Evolutionary conservation across 1,140 invertebrate species (phyloP), one percentile per base, ranked within the genome.

Genomic region (Galendromus occidentalis): DNA sequence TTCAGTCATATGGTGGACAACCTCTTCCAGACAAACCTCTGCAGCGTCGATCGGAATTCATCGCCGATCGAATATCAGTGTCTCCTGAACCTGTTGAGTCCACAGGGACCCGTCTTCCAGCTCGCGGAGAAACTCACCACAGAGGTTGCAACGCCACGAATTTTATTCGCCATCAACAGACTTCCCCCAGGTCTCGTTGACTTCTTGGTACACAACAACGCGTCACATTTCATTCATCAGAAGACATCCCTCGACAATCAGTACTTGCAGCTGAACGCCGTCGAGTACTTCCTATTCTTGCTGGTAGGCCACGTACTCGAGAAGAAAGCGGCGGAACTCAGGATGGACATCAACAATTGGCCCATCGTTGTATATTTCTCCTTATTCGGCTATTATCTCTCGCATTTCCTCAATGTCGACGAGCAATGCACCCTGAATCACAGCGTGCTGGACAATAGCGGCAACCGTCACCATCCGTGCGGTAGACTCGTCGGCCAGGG

Each of bases 101-200:
- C 51, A 5, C 25, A 59, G 9, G 51, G 51, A 29, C 51, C 51
- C 9, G 51, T 59, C 4, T 59, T 59, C 33, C 51, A 59, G 33
- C 51, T 59, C 51, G 51, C 33, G 17, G 51, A 59, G 33, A 59
- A 59, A 59, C 51, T 59, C 22, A 59, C 51, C 22, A 59, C 51
- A 14, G 25, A 59, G 51, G 51, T 59, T 17, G 33, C 51, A 17
- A 33, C 22, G 25, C 51, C 51, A 29, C 51, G 51, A 59, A 33
- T 59, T 14, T 33, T 59, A 22, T 33, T 59, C 33, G 25, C 51
- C 14, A 17, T 59, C 25, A 59, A 25, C 25, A 59, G 33, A 59
- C 20, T 59, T 20, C 51, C 51, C 4, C 14, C 12, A 17, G 51
- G 14, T 25, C 33, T 59, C 25, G 51, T 59, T 12, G 51, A 59